Conservation (phyloP, 1,140 invertebrate species). For the Sminthurides bifidus region DNA sequence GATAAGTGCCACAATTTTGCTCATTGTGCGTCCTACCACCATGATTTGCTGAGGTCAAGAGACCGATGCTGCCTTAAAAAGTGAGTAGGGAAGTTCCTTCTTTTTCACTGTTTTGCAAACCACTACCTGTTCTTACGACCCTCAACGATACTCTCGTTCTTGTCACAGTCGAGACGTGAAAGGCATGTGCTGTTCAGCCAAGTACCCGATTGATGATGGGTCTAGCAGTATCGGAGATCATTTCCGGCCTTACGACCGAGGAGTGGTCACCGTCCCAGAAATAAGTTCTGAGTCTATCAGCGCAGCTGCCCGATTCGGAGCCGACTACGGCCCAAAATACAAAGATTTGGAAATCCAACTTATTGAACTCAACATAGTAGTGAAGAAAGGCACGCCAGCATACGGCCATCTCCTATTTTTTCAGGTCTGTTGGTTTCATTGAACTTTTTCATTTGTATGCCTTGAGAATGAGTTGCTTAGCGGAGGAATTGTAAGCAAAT, state of each 20-base stretch:
- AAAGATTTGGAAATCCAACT: constrained; percentile 17
- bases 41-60: constrained; percentile 10
- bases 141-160: background rate
- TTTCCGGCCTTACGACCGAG: constrained; percentile 20
- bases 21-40: constrained; percentile 17
- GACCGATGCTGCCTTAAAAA: constrained; percentile 17
- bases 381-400: constrained; percentile 18
- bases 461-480: no score
- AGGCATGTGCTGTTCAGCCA: constrained; percentile 20
- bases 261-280: constrained; percentile 11
- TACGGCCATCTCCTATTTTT: constrained; percentile 29
- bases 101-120: background rate
- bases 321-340: constrained; percentile 13
- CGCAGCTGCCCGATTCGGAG: constrained; percentile 9
- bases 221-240: constrained; percentile 8
- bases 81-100: background rate
- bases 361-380: constrained; percentile 15
- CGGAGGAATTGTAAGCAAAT: no score
- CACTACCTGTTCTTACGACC: background rate
- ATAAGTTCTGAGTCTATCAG: constrained; percentile 15
- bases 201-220: background rate
- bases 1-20: constrained; percentile 24
- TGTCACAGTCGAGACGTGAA: constrained; percentile 5
- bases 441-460: no score
- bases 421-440: no score